phyloP scores from a whole-genome alignment of 2,113 vertebrate species.

The Podilymbus podiceps region DNA sequence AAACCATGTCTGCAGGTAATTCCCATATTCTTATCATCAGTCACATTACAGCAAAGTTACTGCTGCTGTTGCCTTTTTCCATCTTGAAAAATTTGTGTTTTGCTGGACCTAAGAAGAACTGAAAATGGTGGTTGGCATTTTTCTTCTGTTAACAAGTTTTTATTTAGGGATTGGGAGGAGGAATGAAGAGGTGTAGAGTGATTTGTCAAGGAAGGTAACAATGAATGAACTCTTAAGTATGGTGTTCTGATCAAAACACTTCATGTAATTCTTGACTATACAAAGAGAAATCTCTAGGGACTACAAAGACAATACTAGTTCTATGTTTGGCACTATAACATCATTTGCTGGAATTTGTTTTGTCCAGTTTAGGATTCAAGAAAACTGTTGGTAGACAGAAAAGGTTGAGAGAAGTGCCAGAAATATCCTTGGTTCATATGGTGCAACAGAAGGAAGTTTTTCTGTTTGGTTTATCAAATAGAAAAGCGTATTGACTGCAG shows the following conservation, averaged over 20 bases:
- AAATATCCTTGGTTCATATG: background rate
- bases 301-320: background rate
- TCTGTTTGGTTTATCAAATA: background rate
- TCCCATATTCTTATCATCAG: background rate
- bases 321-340: background rate
- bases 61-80: background rate
- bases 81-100: background rate
- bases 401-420: background rate
- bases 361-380: background rate
- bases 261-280: background rate
- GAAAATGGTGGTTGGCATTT: background rate
- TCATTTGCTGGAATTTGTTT: background rate
- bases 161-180: background rate
- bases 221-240: background rate
- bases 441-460: background rate
- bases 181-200: background rate
- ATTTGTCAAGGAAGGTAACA: background rate
- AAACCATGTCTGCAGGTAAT: background rate
- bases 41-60: background rate
- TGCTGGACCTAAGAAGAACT: background rate
- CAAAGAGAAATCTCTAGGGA: background rate
- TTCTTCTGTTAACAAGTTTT: background rate
- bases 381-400: background rate
- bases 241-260: background rate
- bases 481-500: background rate